Base-by-base conservation (phyloP, 1,140 invertebrate species). In the Drosophila lacteicornis region DNA sequence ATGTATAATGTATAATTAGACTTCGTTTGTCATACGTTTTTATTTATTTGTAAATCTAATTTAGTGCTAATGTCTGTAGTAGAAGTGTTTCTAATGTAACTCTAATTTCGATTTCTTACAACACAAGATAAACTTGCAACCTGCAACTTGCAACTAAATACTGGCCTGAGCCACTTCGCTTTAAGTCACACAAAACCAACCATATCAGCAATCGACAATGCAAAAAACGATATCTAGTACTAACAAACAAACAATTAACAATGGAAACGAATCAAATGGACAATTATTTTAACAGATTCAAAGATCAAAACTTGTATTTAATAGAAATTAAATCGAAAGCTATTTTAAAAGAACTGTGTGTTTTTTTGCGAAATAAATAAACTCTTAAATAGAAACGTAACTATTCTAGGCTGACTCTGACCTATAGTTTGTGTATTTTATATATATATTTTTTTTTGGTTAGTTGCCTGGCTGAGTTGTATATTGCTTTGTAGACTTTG, bases 121-220 rank as follows among this genome's bases (percentile, higher is more conserved):
- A 11, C 25, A 36, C 45, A 36, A 38, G 36, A 58, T 67, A 25
- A 43, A 63, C 47, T 55, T 56, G 19, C 53, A 33, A 22, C 17
- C 9, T 22, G 19, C 46, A 22, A 46, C 42, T 62, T 62, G 33
- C 40, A 56, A 62, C 30, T 55, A 56, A 55, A 65, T 67, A 75
- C 67, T 78, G 66, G 62, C 69, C 80, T 65, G 66, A n/a, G 80
- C 70, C 69, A 69, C 63, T 17, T n/a, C 33, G 46, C 40, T 12
- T 36, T 30, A n/a, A 60, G 71, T 55, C 77, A 84, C 42, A 75
- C 13, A 42, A 47, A 66, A 56, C 56, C 75, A 79, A 80, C 61
- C 78, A 80, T 88, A 88, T 88, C 84, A 90, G 81, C 81, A 78
- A 85, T 78, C 84, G 83, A 87, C 84, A 87, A 87, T 87, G 83